Percentiles rank a stretch among this genome's conserved stretches.
These are phyloP conservation scores for Ectobius pallidus DNA, from an alignment of 2,888 invertebrate species.

Conservation along the genomic window DNA sequence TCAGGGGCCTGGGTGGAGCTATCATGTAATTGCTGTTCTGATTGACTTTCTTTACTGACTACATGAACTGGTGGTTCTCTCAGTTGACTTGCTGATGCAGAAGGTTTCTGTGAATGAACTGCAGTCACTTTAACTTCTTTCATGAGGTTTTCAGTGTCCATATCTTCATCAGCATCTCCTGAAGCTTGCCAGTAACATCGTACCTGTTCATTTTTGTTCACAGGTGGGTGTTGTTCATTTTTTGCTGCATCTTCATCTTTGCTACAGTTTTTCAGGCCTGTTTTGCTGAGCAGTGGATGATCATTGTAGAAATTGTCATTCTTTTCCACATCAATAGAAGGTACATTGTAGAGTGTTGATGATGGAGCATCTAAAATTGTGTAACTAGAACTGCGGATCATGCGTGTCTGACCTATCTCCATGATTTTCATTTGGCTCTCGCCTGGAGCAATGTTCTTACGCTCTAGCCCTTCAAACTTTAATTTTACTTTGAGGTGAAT, in stretches of 20 bases:
- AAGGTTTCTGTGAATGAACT: not conserved
- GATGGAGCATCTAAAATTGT: not conserved
- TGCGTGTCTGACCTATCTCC: not conserved
- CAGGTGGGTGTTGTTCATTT: too few relatives aligned
- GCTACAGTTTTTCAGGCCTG: too few relatives aligned
- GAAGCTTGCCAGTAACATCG: not conserved
- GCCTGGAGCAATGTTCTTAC: not conserved
- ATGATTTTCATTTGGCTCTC: not conserved
- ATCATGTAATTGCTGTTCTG: not conserved
- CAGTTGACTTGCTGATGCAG: not conserved
- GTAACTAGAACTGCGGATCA: slow-evolving; percentile 3
- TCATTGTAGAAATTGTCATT: not conserved
- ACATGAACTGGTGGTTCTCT: not conserved
- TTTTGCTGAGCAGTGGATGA: too few relatives aligned
- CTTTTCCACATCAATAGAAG: not conserved
- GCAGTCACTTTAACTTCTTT: not conserved
- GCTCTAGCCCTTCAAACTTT: not conserved
- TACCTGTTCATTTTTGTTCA: not conserved
- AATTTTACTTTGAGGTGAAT: not conserved
- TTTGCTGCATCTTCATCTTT: too few relatives aligned
- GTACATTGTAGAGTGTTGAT: not conserved
- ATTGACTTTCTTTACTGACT: not conserved
- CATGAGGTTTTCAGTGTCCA: not conserved
- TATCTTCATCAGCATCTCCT: not conserved
- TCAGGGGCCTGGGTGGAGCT: not conserved